Percentiles rank a stretch among this genome's conserved stretches.
These are phyloP conservation scores for Cheilosia vulpina DNA, from an alignment of 2,888 invertebrate genomes.

Conservation along the genomic window DNA sequence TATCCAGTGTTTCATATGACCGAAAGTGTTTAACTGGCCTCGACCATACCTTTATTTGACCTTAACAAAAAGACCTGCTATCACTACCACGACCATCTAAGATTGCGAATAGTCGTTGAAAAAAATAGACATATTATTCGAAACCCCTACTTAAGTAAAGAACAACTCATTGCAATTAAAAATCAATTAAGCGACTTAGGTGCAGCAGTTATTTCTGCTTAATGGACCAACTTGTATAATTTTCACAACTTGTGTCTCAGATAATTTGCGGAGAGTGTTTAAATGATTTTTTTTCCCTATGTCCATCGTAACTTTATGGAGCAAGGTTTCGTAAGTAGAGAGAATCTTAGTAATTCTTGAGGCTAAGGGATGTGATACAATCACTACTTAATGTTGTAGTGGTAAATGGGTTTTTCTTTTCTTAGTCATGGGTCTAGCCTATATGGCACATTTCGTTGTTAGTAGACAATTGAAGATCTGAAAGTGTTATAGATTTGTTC, in stretches of 20 bases:
- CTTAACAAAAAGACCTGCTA: too few relatives aligned
- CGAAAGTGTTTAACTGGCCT: too few relatives aligned
- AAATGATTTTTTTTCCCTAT: slow-evolving; percentile 15
- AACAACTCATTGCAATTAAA: slow-evolving; percentile 48
- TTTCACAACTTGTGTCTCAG: slow-evolving; percentile 28
- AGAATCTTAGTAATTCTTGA: slow-evolving; percentile 18
- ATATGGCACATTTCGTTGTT: too few relatives aligned
- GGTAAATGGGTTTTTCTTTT: slow-evolving; percentile 5
- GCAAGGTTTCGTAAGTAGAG: slow-evolving; percentile 18
- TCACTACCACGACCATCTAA: too few relatives aligned
- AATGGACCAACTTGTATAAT: slow-evolving; percentile 51
- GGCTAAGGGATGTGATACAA: slow-evolving; percentile 34
- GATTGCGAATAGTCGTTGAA: too few relatives aligned
- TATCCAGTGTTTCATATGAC: too few relatives aligned
- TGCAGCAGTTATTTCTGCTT: slow-evolving; percentile 45
- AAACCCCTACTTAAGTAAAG: neutral
- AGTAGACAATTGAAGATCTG: too few relatives aligned
- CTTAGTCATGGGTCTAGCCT: neutral
- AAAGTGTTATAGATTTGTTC: too few relatives aligned
- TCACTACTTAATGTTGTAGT: slow-evolving; percentile 30
- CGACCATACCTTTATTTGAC: too few relatives aligned
- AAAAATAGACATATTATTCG: neutral
- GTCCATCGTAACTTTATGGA: slow-evolving; percentile 32
- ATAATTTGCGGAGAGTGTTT: slow-evolving; percentile 39
- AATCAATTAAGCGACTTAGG: slow-evolving; percentile 49